Evolutionary conservation across 1,140 invertebrate genomes (phyloP), one percentile per base, ranked within the genome.

Genomic region (Zaprionus capensis): DNA sequence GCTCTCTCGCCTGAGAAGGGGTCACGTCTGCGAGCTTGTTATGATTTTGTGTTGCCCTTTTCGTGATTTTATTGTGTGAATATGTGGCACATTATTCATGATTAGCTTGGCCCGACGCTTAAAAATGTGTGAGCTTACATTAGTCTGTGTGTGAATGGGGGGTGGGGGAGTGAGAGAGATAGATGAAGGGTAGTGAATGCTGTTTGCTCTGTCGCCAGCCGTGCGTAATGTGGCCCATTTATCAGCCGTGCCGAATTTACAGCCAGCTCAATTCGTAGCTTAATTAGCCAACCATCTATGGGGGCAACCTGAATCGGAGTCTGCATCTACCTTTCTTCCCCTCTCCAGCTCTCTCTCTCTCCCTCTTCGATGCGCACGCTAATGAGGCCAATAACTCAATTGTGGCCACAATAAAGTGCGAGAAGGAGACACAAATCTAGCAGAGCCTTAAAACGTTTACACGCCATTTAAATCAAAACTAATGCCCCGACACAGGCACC

Each of bases 391-490:
- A 86, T 86, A 86, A 86, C 72, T 86, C 83, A 87, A 86, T 82
- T 87, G 83, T 58, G 83, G 83, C 63, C 34, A 79, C 17, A 75
- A 58, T 71, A 69, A 71, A 72, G 62, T 71, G 65, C 28, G 38
- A 12, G 15, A 4, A 3, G 62, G 61, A 46, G 61, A 61, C 80
- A 83, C 67, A 87, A 69, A 82, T 70, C 76, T 76, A 66, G 26
- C 46, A 57, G 82, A 80, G 83, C 80, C 78, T 82, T 78, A 74
- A 70, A 87, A 84, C 68, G 73, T 83, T 86, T 82, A 86, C 83
- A 83, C 83, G 76, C 83, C 80, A 87, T 88, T 87, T 88, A 88
- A 87, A 87, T 78, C 84, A 87, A 87, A 83, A 81, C 83, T 84
- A 81, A 83, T 83, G 71, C 58, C 71, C 76, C 59, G 41, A 63